These are phyloP conservation scores for Carassius auratus DNA, from an alignment of 2,113 vertebrate species.

Conservation along the genomic window DNA sequence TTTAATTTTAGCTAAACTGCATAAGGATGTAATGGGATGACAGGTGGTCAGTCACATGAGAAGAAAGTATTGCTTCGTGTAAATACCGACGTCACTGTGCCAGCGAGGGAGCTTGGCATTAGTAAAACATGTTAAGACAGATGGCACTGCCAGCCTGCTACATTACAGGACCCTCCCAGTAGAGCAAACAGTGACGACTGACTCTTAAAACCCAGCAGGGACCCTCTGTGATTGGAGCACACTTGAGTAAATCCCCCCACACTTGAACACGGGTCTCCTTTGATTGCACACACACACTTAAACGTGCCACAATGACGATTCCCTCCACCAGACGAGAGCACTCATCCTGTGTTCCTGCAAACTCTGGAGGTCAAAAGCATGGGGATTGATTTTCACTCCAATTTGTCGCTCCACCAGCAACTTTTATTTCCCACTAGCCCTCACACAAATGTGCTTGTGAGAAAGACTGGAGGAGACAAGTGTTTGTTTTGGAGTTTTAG, in stretches of 20 bases:
- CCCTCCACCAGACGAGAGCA: background rate
- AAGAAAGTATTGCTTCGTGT: conserved; percentile 11
- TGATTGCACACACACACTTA: conserved; percentile 1
- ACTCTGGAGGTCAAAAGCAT: conserved; percentile 2
- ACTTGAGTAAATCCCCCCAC: background rate
- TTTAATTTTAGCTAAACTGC: background rate
- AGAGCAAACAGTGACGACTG: conserved; percentile 8
- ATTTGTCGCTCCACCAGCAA: background rate
- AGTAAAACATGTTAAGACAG: conserved; percentile 43
- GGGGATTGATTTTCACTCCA: conserved; percentile 15
- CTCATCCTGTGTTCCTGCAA: background rate
- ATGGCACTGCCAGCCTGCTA: conserved; percentile 36
- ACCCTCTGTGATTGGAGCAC: background rate
- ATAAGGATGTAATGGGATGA: background rate
- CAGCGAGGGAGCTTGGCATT: background rate
- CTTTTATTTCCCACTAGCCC: conserved; percentile 23
- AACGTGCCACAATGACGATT: background rate
- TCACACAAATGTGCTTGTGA: background rate
- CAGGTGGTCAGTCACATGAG: background rate
- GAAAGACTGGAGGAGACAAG: background rate
- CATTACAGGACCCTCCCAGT: conserved; percentile 17
- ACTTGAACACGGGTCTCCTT: background rate
- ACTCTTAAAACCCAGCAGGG: conserved; percentile 19
- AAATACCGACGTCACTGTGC: conserved; percentile 14
- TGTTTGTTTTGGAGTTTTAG: background rate